A percentile compares a stretch with the other conserved stretches of the same genome.
Evolutionary conservation across 2,797 vertebrate genomes (phyloP).

Genomic region (Tangara arthus): DNA sequence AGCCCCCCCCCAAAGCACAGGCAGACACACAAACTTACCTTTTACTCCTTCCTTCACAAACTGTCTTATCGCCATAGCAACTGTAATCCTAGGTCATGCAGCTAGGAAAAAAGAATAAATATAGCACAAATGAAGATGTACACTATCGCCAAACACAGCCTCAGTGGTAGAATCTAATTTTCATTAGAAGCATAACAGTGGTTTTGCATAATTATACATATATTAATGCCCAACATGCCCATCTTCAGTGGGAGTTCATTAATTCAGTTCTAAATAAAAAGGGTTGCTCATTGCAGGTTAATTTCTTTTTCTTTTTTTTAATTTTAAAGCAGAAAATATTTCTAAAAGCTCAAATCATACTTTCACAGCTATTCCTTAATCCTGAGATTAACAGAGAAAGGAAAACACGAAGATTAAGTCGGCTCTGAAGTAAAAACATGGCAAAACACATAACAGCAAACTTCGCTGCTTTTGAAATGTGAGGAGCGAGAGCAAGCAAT

Average conservation of each 20-base stretch:
- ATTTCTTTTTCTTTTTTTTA: background rate
- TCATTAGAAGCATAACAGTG: conserved; percentile 61
- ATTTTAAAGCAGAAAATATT: background rate
- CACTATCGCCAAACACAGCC: conserved; percentile 41
- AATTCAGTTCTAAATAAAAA: conserved; percentile 69
- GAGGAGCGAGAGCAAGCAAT: background rate
- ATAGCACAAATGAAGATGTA: conserved; percentile 38
- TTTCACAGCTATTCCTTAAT: conserved; percentile 45
- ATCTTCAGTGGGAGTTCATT: conserved; percentile 70
- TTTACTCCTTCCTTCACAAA: conserved; percentile 43
- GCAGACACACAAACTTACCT: conserved; percentile 32
- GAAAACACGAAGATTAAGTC: background rate
- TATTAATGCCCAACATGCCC: conserved; percentile 59
- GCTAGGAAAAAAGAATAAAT: conserved; percentile 18
- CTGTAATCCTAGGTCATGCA: conserved; percentile 66
- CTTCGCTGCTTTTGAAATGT: background rate
- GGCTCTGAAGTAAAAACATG: background rate
- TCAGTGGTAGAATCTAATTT: conserved; percentile 57
- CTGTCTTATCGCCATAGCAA: conserved; percentile 72
- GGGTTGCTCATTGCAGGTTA: conserved; percentile 19
- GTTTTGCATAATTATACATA: conserved; percentile 70
- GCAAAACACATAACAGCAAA: background rate
- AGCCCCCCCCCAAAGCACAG: background rate
- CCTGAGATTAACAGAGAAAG: conserved; percentile 9
- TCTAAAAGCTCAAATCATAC: conserved; percentile 10